Conservation (phyloP, 2,113 vertebrate genomes). For the Hemichromis elongatus region DNA sequence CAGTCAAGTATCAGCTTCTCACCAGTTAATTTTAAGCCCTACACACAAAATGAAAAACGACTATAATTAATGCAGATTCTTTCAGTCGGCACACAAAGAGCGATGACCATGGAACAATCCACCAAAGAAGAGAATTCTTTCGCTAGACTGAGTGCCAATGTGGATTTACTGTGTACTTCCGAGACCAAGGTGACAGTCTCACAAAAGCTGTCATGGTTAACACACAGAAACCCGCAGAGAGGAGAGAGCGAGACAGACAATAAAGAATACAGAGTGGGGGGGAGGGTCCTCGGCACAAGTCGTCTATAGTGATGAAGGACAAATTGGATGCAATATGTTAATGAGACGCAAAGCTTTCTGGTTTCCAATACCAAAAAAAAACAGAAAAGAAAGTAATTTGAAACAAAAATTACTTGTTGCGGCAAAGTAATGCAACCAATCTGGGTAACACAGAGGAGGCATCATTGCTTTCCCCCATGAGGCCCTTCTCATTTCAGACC, state of each 20-base stretch:
- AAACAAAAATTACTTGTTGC: neutral
- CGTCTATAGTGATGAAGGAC: constrained; percentile 31
- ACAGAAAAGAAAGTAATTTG: neutral
- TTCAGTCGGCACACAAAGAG: constrained; percentile 68
- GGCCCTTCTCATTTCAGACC: constrained; percentile 16
- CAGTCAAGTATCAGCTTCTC: constrained; percentile 26
- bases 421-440: neutral
- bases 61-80: constrained; percentile 75
- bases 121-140: constrained; percentile 64
- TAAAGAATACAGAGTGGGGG: constrained; percentile 33
- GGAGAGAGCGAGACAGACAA: constrained; percentile 30
- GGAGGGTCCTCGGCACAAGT: constrained; percentile 21
- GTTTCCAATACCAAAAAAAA: neutral
- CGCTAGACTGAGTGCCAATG: constrained; percentile 70
- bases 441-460: neutral
- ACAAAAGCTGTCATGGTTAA: constrained; percentile 72
- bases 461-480: constrained; percentile 5
- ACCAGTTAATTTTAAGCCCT: constrained; percentile 50
- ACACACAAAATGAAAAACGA: constrained; percentile 39
- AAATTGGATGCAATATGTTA: constrained; percentile 17
- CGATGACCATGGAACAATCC: constrained; percentile 57
- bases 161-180: constrained; percentile 67
- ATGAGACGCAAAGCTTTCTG: constrained; percentile 8
- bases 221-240: constrained; percentile 57
- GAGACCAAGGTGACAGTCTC: constrained; percentile 62